Conservation (phyloP, 2,888 invertebrate species). For the Rotaria magnacalcarata region DNA sequence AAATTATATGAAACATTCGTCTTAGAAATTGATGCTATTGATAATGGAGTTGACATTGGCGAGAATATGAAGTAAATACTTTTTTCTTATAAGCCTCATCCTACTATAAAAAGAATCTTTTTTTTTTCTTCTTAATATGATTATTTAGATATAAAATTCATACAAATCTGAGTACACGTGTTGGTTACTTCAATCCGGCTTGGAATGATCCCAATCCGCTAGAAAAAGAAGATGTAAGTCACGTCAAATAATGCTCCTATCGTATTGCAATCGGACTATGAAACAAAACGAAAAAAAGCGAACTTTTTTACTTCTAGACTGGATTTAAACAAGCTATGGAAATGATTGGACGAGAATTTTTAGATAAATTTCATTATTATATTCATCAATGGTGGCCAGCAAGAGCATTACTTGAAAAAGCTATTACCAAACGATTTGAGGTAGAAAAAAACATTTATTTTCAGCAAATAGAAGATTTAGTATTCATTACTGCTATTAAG, state of each 20-base stretch:
- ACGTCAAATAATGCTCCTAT: neutral
- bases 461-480: no score
- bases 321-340: constrained; percentile 74
- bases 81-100: no score
- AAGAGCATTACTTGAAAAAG: constrained; percentile 69
- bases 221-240: constrained; percentile 52
- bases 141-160: constrained; percentile 68
- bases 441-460: constrained; percentile 48
- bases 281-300: no score
- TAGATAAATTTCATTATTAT: constrained; percentile 65
- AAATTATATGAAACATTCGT: constrained; percentile 78
- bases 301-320: constrained; percentile 49
- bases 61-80: constrained; percentile 41
- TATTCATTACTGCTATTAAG: constrained; percentile 50
- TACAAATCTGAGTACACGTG: constrained; percentile 73
- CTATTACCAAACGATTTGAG: constrained; percentile 67
- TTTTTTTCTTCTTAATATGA: neutral
- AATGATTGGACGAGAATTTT: constrained; percentile 75
- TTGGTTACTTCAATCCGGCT: constrained; percentile 73
- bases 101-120: no score
- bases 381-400: constrained; percentile 81
- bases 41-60: constrained; percentile 77
- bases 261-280: no score
- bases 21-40: constrained; percentile 88
- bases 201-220: constrained; percentile 69